Evolutionary conservation across 2,113 vertebrate genomes (phyloP).

Genomic region (Crotalus tigris): DNA sequence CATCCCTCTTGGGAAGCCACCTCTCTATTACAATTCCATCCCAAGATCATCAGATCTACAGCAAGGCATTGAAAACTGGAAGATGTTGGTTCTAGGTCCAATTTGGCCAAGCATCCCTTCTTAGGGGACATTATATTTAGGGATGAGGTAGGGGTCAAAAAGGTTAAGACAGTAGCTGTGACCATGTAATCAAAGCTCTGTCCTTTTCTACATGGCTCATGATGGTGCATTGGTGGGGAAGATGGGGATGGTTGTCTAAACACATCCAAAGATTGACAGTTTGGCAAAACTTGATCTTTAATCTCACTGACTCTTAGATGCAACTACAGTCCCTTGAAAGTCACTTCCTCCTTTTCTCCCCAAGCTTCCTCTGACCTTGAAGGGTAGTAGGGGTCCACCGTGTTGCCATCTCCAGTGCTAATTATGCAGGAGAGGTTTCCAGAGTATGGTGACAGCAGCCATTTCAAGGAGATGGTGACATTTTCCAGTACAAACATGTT

Average conservation of each 20-base stretch:
- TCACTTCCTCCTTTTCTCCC: not conserved
- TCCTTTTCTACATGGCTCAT: not conserved
- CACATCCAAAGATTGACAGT: not conserved
- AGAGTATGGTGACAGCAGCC: slow-evolving; percentile 86
- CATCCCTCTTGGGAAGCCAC: not conserved
- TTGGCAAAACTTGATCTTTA: not conserved
- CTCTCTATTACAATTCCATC: not conserved
- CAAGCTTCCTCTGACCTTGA: slow-evolving; percentile 69
- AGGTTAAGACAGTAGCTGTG: not conserved
- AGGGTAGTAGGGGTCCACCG: slow-evolving; percentile 84
- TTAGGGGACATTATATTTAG: not conserved
- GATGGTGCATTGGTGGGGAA: not conserved
- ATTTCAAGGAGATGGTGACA: slow-evolving; percentile 79
- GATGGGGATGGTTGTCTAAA: not conserved
- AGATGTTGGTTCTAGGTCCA: not conserved
- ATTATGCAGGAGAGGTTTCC: slow-evolving; percentile 89
- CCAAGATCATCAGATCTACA: not conserved
- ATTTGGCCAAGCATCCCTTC: not conserved
- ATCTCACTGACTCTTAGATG: not conserved
- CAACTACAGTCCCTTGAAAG: not conserved
- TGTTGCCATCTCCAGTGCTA: slow-evolving; percentile 84
- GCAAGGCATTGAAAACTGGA: not conserved
- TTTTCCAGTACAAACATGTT: slow-evolving; percentile 77
- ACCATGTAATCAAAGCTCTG: not conserved
- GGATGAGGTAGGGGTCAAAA: not conserved